Conservation (phyloP, 2,888 invertebrate species). For the Metallyticus violacea region DNA sequence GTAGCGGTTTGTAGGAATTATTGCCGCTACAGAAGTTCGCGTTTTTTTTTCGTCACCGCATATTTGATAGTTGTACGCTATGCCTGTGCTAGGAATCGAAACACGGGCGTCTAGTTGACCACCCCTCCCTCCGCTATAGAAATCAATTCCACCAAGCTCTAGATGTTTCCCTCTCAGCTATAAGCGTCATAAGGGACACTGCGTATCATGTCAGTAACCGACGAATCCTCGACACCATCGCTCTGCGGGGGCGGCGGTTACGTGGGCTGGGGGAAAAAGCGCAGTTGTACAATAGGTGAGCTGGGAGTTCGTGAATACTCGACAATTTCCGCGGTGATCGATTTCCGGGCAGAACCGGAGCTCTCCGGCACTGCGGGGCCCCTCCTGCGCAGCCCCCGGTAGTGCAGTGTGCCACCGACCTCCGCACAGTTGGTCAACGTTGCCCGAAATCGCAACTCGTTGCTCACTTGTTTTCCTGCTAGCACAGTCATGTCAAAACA, state of each 20-base stretch:
- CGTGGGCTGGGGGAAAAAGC: not conserved
- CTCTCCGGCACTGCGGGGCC: not conserved
- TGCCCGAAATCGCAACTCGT: not conserved
- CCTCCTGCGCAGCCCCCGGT: not conserved
- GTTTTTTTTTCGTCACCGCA: no score
- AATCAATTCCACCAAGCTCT: not conserved
- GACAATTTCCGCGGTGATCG: slow-evolving; percentile 13
- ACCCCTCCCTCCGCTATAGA: not conserved
- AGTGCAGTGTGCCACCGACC: not conserved
- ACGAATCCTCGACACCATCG: not conserved
- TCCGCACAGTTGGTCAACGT: not conserved
- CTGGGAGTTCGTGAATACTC: not conserved
- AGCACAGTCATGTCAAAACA: not conserved
- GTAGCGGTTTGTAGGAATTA: no score
- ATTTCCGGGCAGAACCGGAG: slow-evolving; percentile 11
- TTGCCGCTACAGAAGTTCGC: no score
- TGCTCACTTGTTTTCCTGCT: not conserved
- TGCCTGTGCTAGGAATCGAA: not conserved
- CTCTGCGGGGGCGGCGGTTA: not conserved
- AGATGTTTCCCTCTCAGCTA: not conserved
- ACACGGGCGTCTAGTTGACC: not conserved
- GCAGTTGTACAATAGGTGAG: not conserved
- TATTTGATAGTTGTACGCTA: not conserved
- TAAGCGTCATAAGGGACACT: not conserved
- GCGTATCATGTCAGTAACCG: not conserved